Evolutionary conservation across 1,140 invertebrate species (phyloP).

Genomic region (Augochlora pura): DNA sequence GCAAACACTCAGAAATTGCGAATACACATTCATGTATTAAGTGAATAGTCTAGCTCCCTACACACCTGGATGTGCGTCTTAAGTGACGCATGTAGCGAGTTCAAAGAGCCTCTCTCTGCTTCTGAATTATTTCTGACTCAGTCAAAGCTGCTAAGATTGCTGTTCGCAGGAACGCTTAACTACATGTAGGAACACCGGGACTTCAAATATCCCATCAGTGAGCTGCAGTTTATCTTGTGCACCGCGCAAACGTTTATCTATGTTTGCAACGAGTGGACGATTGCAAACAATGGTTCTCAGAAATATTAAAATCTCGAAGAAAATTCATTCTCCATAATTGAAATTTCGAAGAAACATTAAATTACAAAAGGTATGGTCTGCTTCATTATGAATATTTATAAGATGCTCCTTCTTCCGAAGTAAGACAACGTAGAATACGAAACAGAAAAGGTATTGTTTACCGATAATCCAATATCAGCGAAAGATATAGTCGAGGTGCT

Average conservation of each 20-base stretch:
- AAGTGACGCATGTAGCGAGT: neutral
- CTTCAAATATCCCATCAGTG: neutral
- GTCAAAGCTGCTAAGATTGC: conserved; percentile 13
- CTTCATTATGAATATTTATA: too few species aligned
- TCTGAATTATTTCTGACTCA: conserved; percentile 2
- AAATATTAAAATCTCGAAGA: too few species aligned
- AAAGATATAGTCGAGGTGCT: too few species aligned
- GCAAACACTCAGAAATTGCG: neutral
- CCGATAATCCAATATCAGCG: too few species aligned
- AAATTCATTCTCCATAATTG: too few species aligned
- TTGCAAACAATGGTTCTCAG: too few species aligned
- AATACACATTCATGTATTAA: neutral
- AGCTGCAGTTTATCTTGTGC: neutral
- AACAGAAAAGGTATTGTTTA: too few species aligned
- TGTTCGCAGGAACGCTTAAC: neutral
- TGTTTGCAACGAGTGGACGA: neutral
- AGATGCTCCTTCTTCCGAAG: too few species aligned
- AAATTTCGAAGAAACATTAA: too few species aligned
- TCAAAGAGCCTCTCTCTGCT: conserved; percentile 8
- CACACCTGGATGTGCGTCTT: neutral
- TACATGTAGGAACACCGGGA: neutral
- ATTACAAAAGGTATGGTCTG: too few species aligned
- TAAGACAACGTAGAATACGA: too few species aligned
- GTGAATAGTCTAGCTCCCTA: neutral
- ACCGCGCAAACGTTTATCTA: neutral